Evolutionary conservation across 2,888 invertebrate genomes (phyloP).

Genomic region (Hymenopus coronatus): DNA sequence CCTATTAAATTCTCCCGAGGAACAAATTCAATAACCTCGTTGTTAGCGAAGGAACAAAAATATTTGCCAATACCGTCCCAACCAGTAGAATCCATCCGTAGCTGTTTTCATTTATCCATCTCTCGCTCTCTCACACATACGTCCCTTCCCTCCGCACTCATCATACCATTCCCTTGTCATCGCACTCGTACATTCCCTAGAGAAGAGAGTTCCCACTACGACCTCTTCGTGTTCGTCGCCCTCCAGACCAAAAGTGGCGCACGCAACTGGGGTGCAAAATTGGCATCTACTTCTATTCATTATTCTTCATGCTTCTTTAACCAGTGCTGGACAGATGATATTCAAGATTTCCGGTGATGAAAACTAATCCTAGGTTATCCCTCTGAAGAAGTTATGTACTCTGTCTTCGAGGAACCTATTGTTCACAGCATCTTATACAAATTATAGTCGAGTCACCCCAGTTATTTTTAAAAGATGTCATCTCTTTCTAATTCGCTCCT

Average conservation of each 20-base stretch:
- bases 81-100: conserved; percentile 7
- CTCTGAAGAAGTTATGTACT: background rate
- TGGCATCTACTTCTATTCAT: background rate
- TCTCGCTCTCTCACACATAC: background rate
- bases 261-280: background rate
- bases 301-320: background rate
- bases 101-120: conserved; percentile 28
- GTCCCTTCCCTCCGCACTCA: background rate
- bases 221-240: background rate
- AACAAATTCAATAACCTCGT: conserved; percentile 29
- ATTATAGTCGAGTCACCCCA: no score
- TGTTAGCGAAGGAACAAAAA: conserved; percentile 25
- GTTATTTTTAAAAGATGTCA: no score
- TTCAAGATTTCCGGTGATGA: background rate
- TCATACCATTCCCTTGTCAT: background rate
- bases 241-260: background rate
- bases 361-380: background rate
- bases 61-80: conserved; percentile 28
- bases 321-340: background rate
- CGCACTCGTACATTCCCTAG: background rate
- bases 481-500: no score
- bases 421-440: no score
- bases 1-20: conserved; percentile 25
- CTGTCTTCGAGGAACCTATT: background rate
- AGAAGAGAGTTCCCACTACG: background rate